These are phyloP conservation scores for Cyclargus thomasi DNA, from an alignment of 1,140 invertebrate species.

Conservation along the genomic window DNA sequence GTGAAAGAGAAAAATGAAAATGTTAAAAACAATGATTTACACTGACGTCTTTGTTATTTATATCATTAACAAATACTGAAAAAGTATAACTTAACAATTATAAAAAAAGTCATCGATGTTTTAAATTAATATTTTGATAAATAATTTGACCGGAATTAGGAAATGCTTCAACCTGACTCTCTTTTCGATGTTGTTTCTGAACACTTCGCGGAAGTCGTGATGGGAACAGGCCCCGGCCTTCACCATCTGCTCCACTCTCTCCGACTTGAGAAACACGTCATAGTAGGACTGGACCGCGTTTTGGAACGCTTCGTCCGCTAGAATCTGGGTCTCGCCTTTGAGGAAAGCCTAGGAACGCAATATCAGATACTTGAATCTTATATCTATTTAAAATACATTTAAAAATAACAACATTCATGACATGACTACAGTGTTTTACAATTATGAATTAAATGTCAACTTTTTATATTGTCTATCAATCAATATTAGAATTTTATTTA, in stretches of 20 bases:
- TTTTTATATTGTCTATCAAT: too few relatives aligned
- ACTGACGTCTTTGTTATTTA: not conserved
- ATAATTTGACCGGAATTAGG: too few relatives aligned
- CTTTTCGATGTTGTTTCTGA: constrained; percentile 98
- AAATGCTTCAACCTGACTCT: constrained; percentile 83
- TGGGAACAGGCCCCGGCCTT: constrained; percentile 97
- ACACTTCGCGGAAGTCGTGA: constrained; percentile 98
- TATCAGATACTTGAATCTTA: too few relatives aligned
- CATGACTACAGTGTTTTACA: too few relatives aligned
- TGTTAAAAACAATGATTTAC: too few relatives aligned
- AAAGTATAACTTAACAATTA: not conserved
- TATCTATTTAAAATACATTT: too few relatives aligned
- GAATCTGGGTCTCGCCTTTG: constrained; percentile 97
- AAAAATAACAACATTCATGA: too few relatives aligned
- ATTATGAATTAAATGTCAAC: too few relatives aligned
- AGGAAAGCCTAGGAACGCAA: constrained; percentile 83
- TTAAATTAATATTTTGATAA: too few relatives aligned
- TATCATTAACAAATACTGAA: not conserved
- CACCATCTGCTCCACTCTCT: constrained; percentile 96
- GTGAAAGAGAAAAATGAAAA: too few relatives aligned
- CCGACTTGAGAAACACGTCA: constrained; percentile 98
- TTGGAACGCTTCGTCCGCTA: constrained; percentile 99
- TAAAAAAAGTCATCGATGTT: too few relatives aligned
- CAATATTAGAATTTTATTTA: too few relatives aligned
- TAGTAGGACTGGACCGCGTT: constrained; percentile 98